phyloP scores from a whole-genome alignment of 1,140 invertebrate species.

The Diprion similis region DNA sequence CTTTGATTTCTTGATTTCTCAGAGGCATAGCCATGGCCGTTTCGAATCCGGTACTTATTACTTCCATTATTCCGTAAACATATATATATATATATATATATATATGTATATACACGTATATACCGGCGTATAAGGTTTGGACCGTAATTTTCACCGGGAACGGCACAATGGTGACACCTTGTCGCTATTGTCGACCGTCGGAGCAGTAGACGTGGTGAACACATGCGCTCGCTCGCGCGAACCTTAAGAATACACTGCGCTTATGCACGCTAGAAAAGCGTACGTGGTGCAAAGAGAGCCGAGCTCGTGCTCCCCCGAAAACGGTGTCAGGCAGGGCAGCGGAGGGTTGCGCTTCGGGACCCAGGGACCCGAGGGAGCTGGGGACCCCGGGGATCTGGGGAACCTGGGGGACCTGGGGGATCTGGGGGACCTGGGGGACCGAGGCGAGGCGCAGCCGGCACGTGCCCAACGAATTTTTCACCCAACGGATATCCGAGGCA shows the following conservation, averaged over 20 bases:
- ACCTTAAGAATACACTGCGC: too few relatives aligned
- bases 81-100: too few relatives aligned
- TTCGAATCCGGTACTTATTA: slow-evolving; percentile 5
- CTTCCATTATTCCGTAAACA: not conserved
- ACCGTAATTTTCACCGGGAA: slow-evolving; percentile 1
- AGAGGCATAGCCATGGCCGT: not conserved
- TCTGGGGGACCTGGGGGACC: not conserved
- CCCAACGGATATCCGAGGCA: slow-evolving; percentile 43
- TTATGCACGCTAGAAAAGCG: not conserved
- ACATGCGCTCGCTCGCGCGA: too few relatives aligned
- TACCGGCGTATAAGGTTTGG: not conserved
- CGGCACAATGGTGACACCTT: slow-evolving; percentile 1
- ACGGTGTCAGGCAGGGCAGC: not conserved
- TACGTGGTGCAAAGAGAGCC: not conserved
- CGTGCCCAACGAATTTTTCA: slow-evolving; percentile 54
- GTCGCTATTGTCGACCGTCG: not conserved
- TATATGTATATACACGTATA: too few relatives aligned
- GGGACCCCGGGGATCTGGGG: slow-evolving; percentile 2
- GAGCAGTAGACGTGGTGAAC: too few relatives aligned
- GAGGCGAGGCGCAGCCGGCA: slow-evolving; percentile 47
- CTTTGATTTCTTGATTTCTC: not conserved
- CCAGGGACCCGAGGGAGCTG: not conserved
- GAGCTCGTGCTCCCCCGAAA: slow-evolving; percentile 4
- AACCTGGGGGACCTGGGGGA: slow-evolving; percentile 4
- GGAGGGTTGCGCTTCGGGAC: slow-evolving; percentile 2